These are phyloP conservation scores for Aspiorhynchus laticeps DNA, from an alignment of 2,113 vertebrate genomes.

Conservation along the genomic window DNA sequence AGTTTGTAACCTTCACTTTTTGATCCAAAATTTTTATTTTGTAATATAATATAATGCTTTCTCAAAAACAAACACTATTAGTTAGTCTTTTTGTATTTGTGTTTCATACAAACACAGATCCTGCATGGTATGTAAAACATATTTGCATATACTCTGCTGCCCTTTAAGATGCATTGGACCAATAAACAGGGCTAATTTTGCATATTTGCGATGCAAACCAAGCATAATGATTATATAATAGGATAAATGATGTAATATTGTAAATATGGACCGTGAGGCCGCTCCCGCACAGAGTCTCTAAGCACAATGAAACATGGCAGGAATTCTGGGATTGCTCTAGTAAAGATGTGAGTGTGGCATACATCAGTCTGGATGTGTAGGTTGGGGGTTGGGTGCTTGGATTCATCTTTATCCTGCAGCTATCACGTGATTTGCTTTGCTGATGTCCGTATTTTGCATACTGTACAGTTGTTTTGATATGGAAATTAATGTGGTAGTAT, in stretches of 20 bases:
- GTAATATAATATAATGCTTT: background rate
- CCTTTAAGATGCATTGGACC: background rate
- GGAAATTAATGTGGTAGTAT: background rate
- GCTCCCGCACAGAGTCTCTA: background rate
- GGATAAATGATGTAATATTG: slow-evolving; percentile 21
- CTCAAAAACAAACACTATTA: background rate
- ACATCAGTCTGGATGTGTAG: background rate
- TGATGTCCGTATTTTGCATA: background rate
- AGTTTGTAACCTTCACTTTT: background rate
- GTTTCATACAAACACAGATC: background rate
- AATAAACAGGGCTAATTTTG: slow-evolving; percentile 16
- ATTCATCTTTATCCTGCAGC: slow-evolving; percentile 6
- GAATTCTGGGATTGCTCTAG: slow-evolving; percentile 59
- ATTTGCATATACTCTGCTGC: background rate
- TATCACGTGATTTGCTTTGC: background rate
- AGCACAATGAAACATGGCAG: slow-evolving; percentile 57
- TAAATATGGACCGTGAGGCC: background rate
- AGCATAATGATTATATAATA: slow-evolving; percentile 20
- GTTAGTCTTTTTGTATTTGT: background rate
- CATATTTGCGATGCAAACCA: slow-evolving; percentile 7
- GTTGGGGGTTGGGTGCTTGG: slow-evolving; percentile 2
- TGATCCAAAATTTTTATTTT: background rate
- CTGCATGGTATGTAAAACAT: background rate
- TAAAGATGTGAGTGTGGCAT: slow-evolving; percentile 23
- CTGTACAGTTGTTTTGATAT: background rate